Evolutionary conservation across 2,888 invertebrate species (phyloP).

Genomic region (Chouioia cunea): DNA sequence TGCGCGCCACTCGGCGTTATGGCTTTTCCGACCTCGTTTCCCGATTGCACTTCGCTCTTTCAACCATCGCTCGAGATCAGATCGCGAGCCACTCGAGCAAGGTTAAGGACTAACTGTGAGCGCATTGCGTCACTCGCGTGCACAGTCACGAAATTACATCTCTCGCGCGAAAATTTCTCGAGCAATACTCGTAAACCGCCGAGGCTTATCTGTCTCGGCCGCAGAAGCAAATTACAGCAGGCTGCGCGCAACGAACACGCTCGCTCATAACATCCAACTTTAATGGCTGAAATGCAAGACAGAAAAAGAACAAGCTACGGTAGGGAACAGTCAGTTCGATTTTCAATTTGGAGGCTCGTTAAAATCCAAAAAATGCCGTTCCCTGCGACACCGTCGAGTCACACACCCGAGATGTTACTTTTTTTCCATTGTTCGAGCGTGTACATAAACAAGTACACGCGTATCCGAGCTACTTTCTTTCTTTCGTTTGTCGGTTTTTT

Average conservation of each 20-base stretch:
- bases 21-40: constrained; percentile 32
- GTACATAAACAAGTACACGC: constrained; percentile 45
- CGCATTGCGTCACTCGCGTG: constrained; percentile 8
- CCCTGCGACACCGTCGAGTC: constrained; percentile 29
- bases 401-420: constrained; percentile 26
- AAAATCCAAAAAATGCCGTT: constrained; percentile 33
- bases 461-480: constrained; percentile 34
- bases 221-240: constrained; percentile 40
- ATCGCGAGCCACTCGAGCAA: neutral
- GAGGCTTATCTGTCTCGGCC: constrained; percentile 12
- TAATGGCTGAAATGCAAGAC: constrained; percentile 26
- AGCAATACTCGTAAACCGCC: neutral
- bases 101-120: neutral
- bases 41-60: neutral
- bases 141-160: neutral
- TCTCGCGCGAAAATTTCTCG: neutral
- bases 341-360: constrained; percentile 45
- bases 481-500: constrained; percentile 19
- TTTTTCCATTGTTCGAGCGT: constrained; percentile 47
- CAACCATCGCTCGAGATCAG: neutral
- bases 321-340: constrained; percentile 23
- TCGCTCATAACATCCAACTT: constrained; percentile 40
- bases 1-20: constrained; percentile 10
- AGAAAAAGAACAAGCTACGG: neutral
- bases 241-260: constrained; percentile 22